phyloP scores from a whole-genome alignment of 2,797 vertebrate species.

The Squalus acanthias region DNA sequence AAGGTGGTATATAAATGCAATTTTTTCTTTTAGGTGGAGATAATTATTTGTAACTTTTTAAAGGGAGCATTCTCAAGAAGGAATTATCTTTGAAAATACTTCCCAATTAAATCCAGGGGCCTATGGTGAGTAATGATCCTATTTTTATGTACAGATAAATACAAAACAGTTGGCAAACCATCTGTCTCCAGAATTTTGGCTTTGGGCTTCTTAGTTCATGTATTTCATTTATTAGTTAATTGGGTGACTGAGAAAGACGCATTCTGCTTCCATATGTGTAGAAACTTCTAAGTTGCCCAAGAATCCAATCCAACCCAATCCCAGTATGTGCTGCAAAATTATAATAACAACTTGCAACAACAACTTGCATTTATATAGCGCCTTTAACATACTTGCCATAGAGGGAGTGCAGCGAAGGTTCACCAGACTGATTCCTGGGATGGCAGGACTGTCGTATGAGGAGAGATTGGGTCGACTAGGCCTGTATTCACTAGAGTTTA shows the following conservation, averaged over 20 bases:
- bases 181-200: not conserved
- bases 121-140: not conserved
- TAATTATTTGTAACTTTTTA: not conserved
- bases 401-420: too few relatives aligned
- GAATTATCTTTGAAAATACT: not conserved
- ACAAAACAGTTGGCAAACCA: constrained; percentile 15
- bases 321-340: not conserved
- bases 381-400: not conserved
- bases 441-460: too few relatives aligned
- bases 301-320: not conserved
- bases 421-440: too few relatives aligned
- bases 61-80: not conserved
- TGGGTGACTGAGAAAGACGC: constrained; percentile 12
- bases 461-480: too few relatives aligned
- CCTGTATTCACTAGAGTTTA: too few relatives aligned
- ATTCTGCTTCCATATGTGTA: not conserved
- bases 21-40: not conserved
- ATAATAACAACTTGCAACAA: not conserved
- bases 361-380: not conserved
- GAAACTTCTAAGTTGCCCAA: not conserved
- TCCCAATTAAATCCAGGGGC: not conserved
- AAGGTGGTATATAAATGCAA: not conserved
- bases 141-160: not conserved
- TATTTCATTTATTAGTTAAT: not conserved
- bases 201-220: not conserved